A percentile compares a stretch with the other conserved stretches of the same genome.
Evolutionary conservation across 2,888 invertebrate species (phyloP).

Genomic region (Saturnia japonica): DNA sequence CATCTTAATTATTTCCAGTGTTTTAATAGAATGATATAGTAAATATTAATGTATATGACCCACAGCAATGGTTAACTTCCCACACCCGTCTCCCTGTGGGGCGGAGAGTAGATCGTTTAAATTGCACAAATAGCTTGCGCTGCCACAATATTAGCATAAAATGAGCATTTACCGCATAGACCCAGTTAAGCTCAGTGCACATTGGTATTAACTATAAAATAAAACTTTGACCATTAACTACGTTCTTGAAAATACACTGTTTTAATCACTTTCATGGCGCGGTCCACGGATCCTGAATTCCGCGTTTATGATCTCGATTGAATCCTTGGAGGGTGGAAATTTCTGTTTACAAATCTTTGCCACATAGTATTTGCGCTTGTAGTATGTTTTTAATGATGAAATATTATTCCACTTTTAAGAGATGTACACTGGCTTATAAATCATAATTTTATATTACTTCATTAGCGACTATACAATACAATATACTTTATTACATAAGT

Average conservation of each 20-base stretch:
- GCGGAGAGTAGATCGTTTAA: slow-evolving; percentile 25
- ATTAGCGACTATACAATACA: too few relatives aligned
- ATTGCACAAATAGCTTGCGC: slow-evolving; percentile 49
- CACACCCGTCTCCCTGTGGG: slow-evolving; percentile 3
- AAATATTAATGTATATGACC: slow-evolving; percentile 1
- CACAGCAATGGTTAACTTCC: slow-evolving; percentile 1
- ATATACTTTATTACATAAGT: too few relatives aligned
- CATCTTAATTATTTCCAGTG: not conserved
- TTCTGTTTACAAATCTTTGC: not conserved
- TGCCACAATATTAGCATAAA: slow-evolving; percentile 56
- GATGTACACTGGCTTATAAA: not conserved
- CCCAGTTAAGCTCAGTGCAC: slow-evolving; percentile 17
- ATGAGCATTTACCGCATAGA: slow-evolving; percentile 46
- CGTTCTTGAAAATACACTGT: not conserved
- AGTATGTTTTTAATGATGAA: not conserved
- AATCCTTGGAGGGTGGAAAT: not conserved
- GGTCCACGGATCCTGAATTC: not conserved
- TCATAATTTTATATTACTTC: not conserved
- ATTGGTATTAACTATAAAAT: slow-evolving; percentile 6
- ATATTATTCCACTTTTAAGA: not conserved
- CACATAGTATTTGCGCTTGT: not conserved
- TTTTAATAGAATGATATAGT: not conserved
- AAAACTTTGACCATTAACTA: not conserved
- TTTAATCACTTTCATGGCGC: not conserved
- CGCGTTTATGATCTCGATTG: not conserved